Evolutionary conservation across 2,797 vertebrate genomes (phyloP).

Genomic region (Hypotaenidia okinawae): DNA sequence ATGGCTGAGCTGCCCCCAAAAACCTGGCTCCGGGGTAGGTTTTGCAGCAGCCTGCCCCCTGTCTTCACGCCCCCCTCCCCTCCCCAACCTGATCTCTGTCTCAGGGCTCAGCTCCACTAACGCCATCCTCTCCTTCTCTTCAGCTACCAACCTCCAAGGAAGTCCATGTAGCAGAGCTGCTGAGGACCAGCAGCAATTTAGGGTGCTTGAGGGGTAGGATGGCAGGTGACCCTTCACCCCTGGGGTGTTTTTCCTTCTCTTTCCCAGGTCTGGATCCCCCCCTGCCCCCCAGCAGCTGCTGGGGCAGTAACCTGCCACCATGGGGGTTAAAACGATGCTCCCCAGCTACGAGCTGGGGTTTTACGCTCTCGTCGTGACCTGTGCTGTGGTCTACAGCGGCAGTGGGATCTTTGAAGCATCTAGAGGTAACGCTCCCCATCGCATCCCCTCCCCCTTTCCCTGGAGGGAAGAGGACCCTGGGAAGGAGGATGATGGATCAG

Average conservation of each 20-base stretch:
- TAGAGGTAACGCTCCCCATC: conserved; percentile 77
- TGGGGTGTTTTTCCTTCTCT: neutral
- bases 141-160: neutral
- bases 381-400: conserved; percentile 87
- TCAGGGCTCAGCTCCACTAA: neutral
- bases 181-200: neutral
- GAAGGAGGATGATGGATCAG: no score
- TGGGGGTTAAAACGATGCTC: conserved; percentile 90
- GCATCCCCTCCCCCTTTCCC: neutral
- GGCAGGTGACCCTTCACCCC: fast-evolving
- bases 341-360: conserved; percentile 91
- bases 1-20: neutral
- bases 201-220: neutral
- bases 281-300: fast-evolving
- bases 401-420: conserved; percentile 91
- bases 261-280: neutral
- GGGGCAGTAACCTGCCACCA: conserved; percentile 58
- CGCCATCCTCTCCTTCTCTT: neutral
- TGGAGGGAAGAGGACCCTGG: no score
- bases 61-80: no score
- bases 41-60: neutral
- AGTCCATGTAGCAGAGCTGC: neutral
- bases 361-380: conserved; percentile 86
- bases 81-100: neutral
- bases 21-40: neutral